phyloP scores from a whole-genome alignment of 2,888 invertebrate genomes.

The Muscina levida region DNA sequence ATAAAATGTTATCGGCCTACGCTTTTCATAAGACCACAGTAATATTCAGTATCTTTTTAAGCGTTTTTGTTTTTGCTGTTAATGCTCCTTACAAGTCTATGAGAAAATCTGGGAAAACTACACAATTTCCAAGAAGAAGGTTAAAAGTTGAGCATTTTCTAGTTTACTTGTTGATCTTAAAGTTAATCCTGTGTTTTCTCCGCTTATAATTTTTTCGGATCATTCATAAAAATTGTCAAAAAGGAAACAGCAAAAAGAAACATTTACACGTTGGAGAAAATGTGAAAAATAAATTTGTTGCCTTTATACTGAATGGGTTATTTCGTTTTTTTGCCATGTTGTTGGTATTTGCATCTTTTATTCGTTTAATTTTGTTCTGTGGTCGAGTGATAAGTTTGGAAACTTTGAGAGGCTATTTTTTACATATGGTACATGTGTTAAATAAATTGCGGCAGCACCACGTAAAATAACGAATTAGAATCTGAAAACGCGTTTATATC shows the following conservation, averaged over 20 bases:
- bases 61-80: constrained; percentile 5
- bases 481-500: no score
- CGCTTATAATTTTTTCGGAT: constrained; percentile 31
- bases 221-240: constrained; percentile 44
- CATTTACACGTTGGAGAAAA: constrained; percentile 48
- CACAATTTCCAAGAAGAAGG: constrained; percentile 59
- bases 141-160: constrained; percentile 62
- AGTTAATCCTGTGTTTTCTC: constrained; percentile 52
- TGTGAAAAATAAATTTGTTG: constrained; percentile 24
- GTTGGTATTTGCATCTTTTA: no score
- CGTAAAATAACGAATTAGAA: no score
- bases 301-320: not conserved
- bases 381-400: no score
- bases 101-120: constrained; percentile 54
- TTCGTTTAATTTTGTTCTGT: no score
- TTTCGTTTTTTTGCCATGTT: not conserved
- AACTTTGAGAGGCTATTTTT: no score
- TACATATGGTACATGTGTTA: no score
- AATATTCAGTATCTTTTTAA: not conserved
- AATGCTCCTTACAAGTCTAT: constrained; percentile 30
- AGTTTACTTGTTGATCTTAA: constrained; percentile 47
- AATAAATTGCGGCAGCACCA: no score
- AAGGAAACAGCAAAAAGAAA: constrained; percentile 25
- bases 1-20: constrained; percentile 54
- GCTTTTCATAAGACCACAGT: constrained; percentile 14